Base-by-base conservation (phyloP, 2,797 vertebrate species). In the Diplodus puntazzo region DNA sequence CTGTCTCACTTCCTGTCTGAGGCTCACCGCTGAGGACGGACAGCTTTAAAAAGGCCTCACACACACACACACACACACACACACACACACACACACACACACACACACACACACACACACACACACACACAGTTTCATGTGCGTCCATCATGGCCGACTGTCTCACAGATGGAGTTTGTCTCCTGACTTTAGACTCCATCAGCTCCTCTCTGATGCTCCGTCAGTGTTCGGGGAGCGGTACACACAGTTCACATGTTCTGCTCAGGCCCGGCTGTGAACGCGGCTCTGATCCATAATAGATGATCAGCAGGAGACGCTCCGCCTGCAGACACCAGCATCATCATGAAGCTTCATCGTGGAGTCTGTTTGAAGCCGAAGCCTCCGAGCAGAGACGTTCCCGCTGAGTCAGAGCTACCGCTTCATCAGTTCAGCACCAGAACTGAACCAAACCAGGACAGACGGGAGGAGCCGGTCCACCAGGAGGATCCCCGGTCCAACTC, bases 301-400 rank as follows among this genome's bases (percentile, higher is more conserved):
- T 81, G 85, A 69, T 69, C 5, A 5, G 69, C 10, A 12, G 67
- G 71, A 80, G 77, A 46, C 3, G 27, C 25, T 69, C 48, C 2
- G 77, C 80, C 84, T 83, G 77, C 71, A 21, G 30, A 30, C 30
- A 30, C 30, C 3, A 55, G 53, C 30, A 11, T 84, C 54, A 69
- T 81, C 50, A 73, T 0, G 10, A 18, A 55, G 53, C 30, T 17
- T 84, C 54, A 69, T 81, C 50, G 68, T 0, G 7, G 25, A 84
- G 79, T 80, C 82, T 66, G 79, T 84, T 80, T 83, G 77, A 86
- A 83, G 55, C 30, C 8, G 12, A 18, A 69, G 49, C 67, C 75
- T 81, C 42, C 2, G 16, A 70, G 80, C 80, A 50, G 60, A 69
- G 59, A 13, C 0, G 2, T n/a, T 59, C 17, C 76, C 69, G 82